These are phyloP conservation scores for Lemur catta DNA, from an alignment of 2,797 vertebrate species.

Conservation along the genomic window DNA sequence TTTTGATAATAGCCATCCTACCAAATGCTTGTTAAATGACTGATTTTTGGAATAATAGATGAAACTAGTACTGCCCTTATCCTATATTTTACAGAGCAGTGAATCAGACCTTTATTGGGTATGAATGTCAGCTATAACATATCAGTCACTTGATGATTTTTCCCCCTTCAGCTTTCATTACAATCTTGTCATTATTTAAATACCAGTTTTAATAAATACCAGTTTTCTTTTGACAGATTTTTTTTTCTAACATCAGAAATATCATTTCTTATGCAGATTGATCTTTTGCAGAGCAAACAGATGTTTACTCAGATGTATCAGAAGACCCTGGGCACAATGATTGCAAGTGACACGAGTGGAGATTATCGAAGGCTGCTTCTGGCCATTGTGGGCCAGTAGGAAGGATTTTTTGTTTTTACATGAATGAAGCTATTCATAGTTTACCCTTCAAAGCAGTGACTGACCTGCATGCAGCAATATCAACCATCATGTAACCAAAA, in stretches of 20 bases:
- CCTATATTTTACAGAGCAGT: background rate
- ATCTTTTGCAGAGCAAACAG: slow-evolving; percentile 88
- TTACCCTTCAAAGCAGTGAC: slow-evolving; percentile 57
- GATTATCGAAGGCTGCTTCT: slow-evolving; percentile 86
- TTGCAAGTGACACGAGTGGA: slow-evolving; percentile 86
- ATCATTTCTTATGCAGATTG: slow-evolving; percentile 81
- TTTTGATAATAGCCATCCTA: background rate
- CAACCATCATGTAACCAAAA: slow-evolving; percentile 70
- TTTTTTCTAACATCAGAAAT: slow-evolving; percentile 7
- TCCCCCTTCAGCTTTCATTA: background rate
- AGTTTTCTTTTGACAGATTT: slow-evolving; percentile 38
- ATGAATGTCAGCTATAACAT: background rate
- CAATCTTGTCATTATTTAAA: background rate
- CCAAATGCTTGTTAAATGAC: slow-evolving; percentile 20
- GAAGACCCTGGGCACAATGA: slow-evolving; percentile 85
- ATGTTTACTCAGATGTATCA: slow-evolving; percentile 87
- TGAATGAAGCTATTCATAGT: slow-evolving; percentile 52
- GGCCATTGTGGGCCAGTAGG: slow-evolving; percentile 87
- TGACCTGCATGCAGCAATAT: slow-evolving; percentile 63
- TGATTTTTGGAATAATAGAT: background rate
- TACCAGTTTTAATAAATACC: background rate
- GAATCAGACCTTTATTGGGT: background rate
- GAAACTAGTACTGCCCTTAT: background rate
- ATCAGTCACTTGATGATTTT: background rate
- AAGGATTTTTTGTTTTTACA: background rate